Conservation (phyloP, 2,797 vertebrate species). For the Acanthiza pusilla region DNA sequence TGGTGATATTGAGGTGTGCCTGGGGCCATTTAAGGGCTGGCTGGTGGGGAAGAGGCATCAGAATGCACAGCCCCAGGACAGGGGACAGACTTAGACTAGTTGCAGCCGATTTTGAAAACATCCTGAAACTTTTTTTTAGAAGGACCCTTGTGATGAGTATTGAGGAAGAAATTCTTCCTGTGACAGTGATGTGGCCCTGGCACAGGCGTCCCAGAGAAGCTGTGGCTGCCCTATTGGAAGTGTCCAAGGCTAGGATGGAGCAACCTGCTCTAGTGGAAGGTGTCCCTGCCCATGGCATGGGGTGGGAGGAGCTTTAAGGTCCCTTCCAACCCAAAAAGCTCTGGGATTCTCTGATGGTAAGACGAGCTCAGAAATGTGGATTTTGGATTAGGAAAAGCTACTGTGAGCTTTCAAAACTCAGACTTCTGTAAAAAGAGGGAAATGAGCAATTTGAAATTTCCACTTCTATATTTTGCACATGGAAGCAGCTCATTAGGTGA, state of each 20-base stretch:
- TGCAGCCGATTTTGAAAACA: neutral
- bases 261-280: rapidly evolving
- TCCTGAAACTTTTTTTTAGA: neutral
- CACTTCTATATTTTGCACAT: neutral
- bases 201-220: neutral
- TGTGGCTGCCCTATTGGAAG: neutral
- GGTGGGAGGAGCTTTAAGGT: rapidly evolving
- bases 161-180: neutral
- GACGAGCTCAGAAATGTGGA: neutral
- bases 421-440: neutral
- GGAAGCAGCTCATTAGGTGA: neutral
- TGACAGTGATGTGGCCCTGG: neutral
- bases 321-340: neutral
- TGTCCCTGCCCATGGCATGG: neutral
- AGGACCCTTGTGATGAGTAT: neutral
- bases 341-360: neutral
- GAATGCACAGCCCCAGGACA: rapidly evolving
- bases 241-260: neutral
- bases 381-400: neutral
- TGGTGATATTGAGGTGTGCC: neutral
- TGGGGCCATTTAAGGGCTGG: neutral
- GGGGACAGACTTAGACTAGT: rapidly evolving
- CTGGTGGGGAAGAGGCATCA: neutral
- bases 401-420: neutral
- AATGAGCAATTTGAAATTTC: neutral